These are phyloP conservation scores for Tamias sibiricus DNA, from an alignment of 2,113 vertebrate species.

Conservation along the genomic window DNA sequence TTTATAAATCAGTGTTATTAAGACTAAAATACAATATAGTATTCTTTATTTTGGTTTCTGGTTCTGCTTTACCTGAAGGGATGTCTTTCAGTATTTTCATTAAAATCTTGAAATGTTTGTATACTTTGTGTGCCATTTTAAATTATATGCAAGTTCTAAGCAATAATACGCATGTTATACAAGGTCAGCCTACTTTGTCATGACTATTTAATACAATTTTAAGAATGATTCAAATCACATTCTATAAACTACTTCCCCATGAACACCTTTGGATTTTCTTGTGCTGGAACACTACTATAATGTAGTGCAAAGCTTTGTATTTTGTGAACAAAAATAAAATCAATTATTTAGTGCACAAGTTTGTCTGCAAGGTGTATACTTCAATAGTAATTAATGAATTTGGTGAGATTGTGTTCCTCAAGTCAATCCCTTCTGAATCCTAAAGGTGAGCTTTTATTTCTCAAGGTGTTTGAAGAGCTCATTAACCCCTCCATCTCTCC, in stretches of 20 bases:
- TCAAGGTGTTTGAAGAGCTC: background rate
- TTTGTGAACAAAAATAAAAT: constrained; percentile 73
- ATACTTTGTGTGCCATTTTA: constrained; percentile 76
- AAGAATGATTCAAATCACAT: constrained; percentile 19
- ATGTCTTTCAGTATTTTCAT: constrained; percentile 45
- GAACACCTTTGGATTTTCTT: constrained; percentile 76
- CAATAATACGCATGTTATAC: constrained; percentile 87
- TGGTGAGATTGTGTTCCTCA: background rate
- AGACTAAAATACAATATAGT: background rate
- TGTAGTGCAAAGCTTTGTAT: constrained; percentile 73
- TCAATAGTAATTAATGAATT: background rate
- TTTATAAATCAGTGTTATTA: constrained; percentile 62
- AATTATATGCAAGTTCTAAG: constrained; percentile 86
- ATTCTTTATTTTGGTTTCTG: constrained; percentile 51
- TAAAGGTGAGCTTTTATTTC: background rate
- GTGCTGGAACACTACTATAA: constrained; percentile 54
- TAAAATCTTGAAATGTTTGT: constrained; percentile 54
- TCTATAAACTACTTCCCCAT: background rate
- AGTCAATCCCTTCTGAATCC: background rate
- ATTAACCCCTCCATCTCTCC: background rate
- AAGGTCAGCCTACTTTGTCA: constrained; percentile 54
- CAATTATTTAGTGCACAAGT: constrained; percentile 54
- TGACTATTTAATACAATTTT: constrained; percentile 29
- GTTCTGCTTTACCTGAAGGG: constrained; percentile 41
- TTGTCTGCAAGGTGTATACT: background rate